A percentile compares a stretch with the other conserved stretches of the same genome.
phyloP scores from a whole-genome alignment of 1,140 invertebrate genomes.

The Neoseiulus cucumeris region DNA sequence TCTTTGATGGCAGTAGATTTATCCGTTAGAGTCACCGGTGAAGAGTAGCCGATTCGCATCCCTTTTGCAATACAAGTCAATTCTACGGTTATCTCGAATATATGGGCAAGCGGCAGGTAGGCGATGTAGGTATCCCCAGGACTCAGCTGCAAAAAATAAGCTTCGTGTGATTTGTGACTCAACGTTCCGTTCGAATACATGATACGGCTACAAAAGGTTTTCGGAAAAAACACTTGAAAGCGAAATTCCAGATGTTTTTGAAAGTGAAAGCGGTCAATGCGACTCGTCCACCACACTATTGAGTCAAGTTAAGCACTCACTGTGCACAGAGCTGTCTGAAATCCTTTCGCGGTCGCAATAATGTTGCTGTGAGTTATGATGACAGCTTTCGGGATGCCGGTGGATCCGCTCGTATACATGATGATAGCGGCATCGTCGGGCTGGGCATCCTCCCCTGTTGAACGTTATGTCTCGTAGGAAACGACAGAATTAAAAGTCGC shows the following conservation, averaged over 20 bases:
- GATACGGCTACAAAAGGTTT: not conserved
- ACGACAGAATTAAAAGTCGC: too few species aligned
- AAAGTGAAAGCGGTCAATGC: too few species aligned
- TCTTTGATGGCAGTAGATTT: slow-evolving; percentile 22
- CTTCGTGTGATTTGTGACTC: not conserved
- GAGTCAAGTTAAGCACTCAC: slow-evolving; percentile 13
- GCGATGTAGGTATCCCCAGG: slow-evolving; percentile 67
- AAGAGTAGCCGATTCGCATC: slow-evolving; percentile 22
- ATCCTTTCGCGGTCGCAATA: slow-evolving; percentile 64
- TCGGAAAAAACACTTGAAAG: slow-evolving; percentile 6
- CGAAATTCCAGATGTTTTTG: slow-evolving; percentile 17
- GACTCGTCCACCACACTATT: too few species aligned
- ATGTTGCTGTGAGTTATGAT: slow-evolving; percentile 66
- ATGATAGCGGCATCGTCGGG: slow-evolving; percentile 72
- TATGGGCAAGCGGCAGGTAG: slow-evolving; percentile 89
- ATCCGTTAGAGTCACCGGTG: slow-evolving; percentile 23
- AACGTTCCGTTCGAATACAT: too few species aligned
- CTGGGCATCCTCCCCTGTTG: not conserved
- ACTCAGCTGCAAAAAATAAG: slow-evolving; percentile 20
- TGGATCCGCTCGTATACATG: slow-evolving; percentile 90
- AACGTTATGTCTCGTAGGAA: not conserved
- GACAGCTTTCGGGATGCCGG: slow-evolving; percentile 60
- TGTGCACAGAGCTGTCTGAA: slow-evolving; percentile 45
- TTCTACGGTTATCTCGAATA: slow-evolving; percentile 66
- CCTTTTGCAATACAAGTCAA: slow-evolving; percentile 21